Evolutionary conservation across 2,797 vertebrate genomes (phyloP), one percentile per base, ranked within the genome.

Genomic region (Xenops minutus): DNA sequence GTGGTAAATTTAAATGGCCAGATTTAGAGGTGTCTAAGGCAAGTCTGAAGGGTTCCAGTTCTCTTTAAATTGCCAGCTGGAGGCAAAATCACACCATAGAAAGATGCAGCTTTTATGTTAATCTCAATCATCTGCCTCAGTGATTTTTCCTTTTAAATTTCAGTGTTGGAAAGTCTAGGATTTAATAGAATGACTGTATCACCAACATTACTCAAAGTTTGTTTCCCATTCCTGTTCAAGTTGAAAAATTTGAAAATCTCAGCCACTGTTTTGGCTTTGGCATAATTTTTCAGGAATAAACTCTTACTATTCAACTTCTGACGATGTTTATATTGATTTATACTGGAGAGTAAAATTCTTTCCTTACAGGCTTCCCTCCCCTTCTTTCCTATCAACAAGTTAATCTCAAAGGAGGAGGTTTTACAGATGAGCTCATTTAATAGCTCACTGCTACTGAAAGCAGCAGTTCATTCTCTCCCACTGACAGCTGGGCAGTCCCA

Each of bases 11-110:
- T 69, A 22, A 73, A 54, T 62, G 12, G 27, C 4, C 20, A 49
- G n/a, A 29, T 37, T 58, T 21, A 58, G 34, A 74, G 16, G 22
- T 0, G 0, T 12, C 32, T 67, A 71, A 43, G 12, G 23, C 18
- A 52, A 84, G 23, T 23, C 46, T 34, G 41, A 78, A 48, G 32
- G 67, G 34, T 21, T 80, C 85, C 52, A 48, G 10, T 26, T 74
- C 24, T 52, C 48, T 21, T 56, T 34, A 49, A 77, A 78, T 41
- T 68, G 37, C 7, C 59, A 71, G 22, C 0, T 56, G 12, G 11
- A 80, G 14, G 44, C 9, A 90, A 90, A 93, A 88, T 16, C 10
- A 76, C 14, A 59, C 7, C 14, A 48, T 0, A 46, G 37, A 77
- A 56, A 67, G 34, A 69, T 26, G 11, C 4, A 39, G 30, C 12